These are phyloP conservation scores for Acropora yongei DNA, from an alignment of 64 coral and sea anemone species.

Conservation along the genomic window DNA sequence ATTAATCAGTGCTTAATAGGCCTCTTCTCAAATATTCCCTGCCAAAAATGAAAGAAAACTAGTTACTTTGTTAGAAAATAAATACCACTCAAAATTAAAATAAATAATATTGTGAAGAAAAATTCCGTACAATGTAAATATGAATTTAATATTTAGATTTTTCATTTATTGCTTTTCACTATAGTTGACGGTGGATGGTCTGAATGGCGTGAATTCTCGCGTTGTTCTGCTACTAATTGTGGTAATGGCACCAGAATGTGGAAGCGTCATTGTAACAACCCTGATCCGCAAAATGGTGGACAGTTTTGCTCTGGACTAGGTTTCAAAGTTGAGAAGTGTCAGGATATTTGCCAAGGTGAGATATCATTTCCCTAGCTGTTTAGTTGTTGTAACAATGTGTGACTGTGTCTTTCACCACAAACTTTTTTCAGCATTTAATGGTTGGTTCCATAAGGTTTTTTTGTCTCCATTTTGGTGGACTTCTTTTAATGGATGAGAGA, in stretches of 20 bases:
- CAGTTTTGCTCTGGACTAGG: neutral
- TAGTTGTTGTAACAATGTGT: neutral
- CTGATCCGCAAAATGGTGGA: constrained; percentile 10
- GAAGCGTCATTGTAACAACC: constrained; percentile 4
- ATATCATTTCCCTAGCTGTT: neutral
- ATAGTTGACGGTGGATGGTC: constrained; percentile 46
- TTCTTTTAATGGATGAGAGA: no score
- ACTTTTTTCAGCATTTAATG: neutral
- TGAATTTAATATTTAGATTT: neutral
- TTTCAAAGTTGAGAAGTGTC: neutral
- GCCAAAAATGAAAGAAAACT: no score
- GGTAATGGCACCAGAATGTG: constrained; percentile 19
- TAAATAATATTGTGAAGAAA: no score
- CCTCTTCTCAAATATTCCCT: no score
- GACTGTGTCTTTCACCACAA: no score
- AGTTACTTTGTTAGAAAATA: no score
- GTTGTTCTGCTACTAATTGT: neutral
- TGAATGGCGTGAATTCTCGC: neutral
- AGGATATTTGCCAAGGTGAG: neutral
- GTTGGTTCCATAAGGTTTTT: no score
- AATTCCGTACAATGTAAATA: no score
- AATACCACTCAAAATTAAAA: no score
- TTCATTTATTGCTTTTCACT: neutral
- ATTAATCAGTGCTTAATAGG: no score
- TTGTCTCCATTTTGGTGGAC: no score